These are phyloP conservation scores for Papilio polyxenes DNA, from an alignment of 1,140 invertebrate species.

Conservation along the genomic window DNA sequence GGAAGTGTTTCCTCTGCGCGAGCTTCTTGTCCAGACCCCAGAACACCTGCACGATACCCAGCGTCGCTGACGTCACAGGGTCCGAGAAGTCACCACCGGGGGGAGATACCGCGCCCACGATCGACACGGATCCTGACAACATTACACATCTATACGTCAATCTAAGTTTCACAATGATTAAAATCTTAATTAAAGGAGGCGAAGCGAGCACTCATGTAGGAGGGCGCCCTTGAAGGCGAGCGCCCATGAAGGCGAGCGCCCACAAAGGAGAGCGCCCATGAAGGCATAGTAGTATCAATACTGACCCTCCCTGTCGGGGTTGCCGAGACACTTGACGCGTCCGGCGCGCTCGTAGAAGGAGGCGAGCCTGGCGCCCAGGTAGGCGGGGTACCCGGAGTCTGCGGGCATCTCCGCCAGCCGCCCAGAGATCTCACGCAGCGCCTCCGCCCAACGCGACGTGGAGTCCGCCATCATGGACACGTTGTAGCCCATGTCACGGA, in stretches of 20 bases:
- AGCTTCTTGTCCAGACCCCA: constrained; percentile 99
- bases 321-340: constrained; percentile 98
- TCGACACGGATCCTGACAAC: constrained; percentile 92
- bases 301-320: constrained; percentile 94
- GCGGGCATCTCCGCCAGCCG: constrained; percentile 99
- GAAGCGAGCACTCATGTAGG: too few species aligned
- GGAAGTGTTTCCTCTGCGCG: constrained; percentile 99
- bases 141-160: background rate
- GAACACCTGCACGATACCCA: constrained; percentile 99
- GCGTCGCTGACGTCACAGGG: constrained; percentile 99
- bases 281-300: background rate
- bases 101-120: constrained; percentile 99
- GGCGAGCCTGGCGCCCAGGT: constrained; percentile 97
- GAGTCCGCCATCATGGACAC: constrained; percentile 99
- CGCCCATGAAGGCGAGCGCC: too few species aligned
- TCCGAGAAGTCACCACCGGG: constrained; percentile 99
- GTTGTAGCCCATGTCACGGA: constrained; percentile 99
- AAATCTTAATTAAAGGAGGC: too few species aligned
- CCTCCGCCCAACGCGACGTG: constrained; percentile 99
- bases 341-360: constrained; percentile 99
- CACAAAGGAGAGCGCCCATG: too few species aligned
- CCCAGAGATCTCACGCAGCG: constrained; percentile 99
- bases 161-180: too few species aligned
- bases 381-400: constrained; percentile 99
- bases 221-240: too few species aligned